Conservation (phyloP, 2,797 vertebrate species). For the Takifugu ocellatus region DNA sequence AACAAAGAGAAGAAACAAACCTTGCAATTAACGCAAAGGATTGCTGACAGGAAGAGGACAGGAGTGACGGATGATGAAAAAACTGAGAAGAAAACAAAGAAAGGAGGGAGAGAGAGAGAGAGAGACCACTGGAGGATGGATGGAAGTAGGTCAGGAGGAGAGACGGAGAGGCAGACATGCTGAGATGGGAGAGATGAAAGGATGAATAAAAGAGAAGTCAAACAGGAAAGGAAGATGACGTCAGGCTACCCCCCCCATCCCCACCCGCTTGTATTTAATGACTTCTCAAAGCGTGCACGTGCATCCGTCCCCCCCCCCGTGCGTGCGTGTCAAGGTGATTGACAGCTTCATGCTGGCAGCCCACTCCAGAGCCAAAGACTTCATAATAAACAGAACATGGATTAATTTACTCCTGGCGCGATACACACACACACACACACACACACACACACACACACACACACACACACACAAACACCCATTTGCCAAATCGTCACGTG, state of each 20-base stretch:
- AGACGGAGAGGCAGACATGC: constrained; percentile 37
- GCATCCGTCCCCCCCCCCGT: neutral
- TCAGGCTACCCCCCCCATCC: constrained; percentile 16
- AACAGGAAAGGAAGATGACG: constrained; percentile 10
- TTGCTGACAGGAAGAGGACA: constrained; percentile 32
- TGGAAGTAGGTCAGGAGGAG: constrained; percentile 74
- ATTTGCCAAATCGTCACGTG: no score
- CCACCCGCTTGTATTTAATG: constrained; percentile 2
- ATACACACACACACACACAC: constrained; percentile 9
- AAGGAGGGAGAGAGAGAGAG: constrained; percentile 22
- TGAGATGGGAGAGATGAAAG: constrained; percentile 32
- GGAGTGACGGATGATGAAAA: constrained; percentile 5
- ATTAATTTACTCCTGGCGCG: constrained; percentile 62
- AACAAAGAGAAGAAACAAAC: constrained; percentile 34
- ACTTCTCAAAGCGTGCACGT: constrained; percentile 6
- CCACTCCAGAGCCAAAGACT: constrained; percentile 54
- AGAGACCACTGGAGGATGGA: constrained; percentile 57
- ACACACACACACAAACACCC: no score
- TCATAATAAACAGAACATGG: constrained; percentile 66
- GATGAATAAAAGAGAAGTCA: constrained; percentile 17
- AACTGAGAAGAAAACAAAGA: constrained; percentile 38
- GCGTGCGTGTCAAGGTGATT: constrained; percentile 57
- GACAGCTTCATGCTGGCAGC: constrained; percentile 61
- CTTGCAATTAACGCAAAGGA: constrained; percentile 42
- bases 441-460: neutral